These are phyloP conservation scores for Brachyistius frenatus DNA, from an alignment of 2,113 vertebrate genomes.

Conservation along the genomic window DNA sequence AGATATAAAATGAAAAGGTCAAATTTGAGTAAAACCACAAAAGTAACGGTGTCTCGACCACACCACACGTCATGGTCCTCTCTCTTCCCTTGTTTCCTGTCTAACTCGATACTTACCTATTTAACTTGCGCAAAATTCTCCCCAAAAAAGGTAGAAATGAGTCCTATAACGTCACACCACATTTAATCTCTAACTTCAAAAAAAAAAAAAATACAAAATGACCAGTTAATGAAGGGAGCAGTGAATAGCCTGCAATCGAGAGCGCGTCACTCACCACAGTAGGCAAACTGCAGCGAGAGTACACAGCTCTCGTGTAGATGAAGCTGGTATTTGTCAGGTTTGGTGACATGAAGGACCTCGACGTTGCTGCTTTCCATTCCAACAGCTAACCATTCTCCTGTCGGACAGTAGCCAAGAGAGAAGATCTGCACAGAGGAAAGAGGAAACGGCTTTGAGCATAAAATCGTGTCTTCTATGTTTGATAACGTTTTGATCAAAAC, in stretches of 20 bases:
- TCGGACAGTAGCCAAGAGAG: conserved; percentile 96
- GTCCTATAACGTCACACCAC: too few species aligned
- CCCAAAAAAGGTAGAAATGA: too few species aligned
- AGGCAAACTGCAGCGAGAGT: conserved; percentile 97
- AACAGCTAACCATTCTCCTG: conserved; percentile 96
- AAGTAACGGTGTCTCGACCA: not conserved
- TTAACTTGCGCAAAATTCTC: too few species aligned
- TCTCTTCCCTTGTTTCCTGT: too few species aligned
- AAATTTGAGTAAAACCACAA: not conserved
- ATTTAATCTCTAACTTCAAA: too few species aligned
- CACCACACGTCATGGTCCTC: not conserved
- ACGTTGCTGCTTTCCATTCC: conserved; percentile 99
- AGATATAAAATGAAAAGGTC: not conserved
- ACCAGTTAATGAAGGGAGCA: not conserved
- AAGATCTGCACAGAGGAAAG: conserved; percentile 87
- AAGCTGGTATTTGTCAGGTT: conserved; percentile 98
- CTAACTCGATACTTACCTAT: too few species aligned
- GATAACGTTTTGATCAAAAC: too few species aligned
- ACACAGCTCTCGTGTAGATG: conserved; percentile 98
- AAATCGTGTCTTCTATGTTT: not conserved
- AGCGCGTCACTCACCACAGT: conserved; percentile 88
- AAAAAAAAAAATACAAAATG: not conserved
- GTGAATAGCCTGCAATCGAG: not conserved
- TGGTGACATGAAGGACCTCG: conserved; percentile 96
- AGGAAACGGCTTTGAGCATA: not conserved